Conservation (phyloP, 2,888 invertebrate genomes). For the Mesoligia furuncula region DNA sequence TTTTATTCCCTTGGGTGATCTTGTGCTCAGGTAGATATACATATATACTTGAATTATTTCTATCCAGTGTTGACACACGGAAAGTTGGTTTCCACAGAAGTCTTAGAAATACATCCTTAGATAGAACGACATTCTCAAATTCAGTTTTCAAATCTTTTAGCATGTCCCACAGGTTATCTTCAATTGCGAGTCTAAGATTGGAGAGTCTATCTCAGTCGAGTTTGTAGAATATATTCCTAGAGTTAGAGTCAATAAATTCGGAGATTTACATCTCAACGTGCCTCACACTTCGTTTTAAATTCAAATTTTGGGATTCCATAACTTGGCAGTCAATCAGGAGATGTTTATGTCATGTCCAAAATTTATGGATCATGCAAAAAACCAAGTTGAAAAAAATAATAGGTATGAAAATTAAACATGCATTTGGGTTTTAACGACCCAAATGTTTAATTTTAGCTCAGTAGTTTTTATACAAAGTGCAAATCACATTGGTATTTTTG, state of each 20-base stretch:
- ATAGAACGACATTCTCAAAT: slow-evolving; percentile 39
- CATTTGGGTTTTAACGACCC: not conserved
- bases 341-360: slow-evolving; percentile 9
- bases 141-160: slow-evolving; percentile 55
- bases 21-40: slow-evolving; percentile 3
- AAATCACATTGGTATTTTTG: not conserved
- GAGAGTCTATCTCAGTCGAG: slow-evolving; percentile 53
- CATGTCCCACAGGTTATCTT: slow-evolving; percentile 43
- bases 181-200: slow-evolving; percentile 46
- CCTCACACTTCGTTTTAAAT: slow-evolving; percentile 33
- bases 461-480: not conserved
- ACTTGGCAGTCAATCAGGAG: slow-evolving; percentile 11
- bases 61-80: slow-evolving; percentile 7
- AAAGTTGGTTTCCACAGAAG: slow-evolving; percentile 17
- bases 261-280: slow-evolving; percentile 42
- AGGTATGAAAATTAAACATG: not conserved
- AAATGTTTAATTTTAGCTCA: not conserved
- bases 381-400: not conserved
- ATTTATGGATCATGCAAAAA: not conserved
- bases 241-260: slow-evolving; percentile 54
- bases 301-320: slow-evolving; percentile 20
- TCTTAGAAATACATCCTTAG: slow-evolving; percentile 1
- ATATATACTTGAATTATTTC: slow-evolving; percentile 31
- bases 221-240: slow-evolving; percentile 57
- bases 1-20: slow-evolving; percentile 20